A percentile compares a stretch with the other conserved stretches of the same genome.
These are phyloP conservation scores for Microcebus jonahi DNA, from an alignment of 2,113 vertebrate species.

Conservation along the genomic window DNA sequence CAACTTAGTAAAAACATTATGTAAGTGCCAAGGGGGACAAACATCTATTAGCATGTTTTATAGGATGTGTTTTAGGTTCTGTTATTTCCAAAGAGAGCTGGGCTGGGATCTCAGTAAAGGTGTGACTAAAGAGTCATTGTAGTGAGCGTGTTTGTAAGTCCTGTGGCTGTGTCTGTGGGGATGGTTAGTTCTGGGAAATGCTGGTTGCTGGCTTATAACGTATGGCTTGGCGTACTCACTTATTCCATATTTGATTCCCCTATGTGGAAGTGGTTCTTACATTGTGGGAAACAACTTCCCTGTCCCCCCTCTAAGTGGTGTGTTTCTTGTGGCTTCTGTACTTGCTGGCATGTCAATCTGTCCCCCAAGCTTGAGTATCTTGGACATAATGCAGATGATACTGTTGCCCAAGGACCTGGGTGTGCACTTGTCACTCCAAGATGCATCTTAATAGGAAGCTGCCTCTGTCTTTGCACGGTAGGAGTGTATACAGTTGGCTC, in stretches of 20 bases:
- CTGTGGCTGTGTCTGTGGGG: slow-evolving; percentile 66
- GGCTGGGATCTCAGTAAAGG: slow-evolving; percentile 5
- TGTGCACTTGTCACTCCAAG: slow-evolving; percentile 31
- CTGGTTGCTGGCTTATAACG: slow-evolving; percentile 68
- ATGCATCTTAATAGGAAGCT: slow-evolving; percentile 11
- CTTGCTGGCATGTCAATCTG: slow-evolving; percentile 67
- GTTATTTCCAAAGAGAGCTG: neutral
- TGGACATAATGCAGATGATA: slow-evolving; percentile 60
- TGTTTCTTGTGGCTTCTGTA: slow-evolving; percentile 75
- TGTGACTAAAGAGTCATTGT: neutral
- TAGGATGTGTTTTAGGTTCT: slow-evolving; percentile 29
- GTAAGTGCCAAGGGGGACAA: neutral
- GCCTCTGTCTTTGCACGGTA: neutral
- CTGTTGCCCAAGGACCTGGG: neutral
- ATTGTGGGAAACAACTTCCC: slow-evolving; percentile 38
- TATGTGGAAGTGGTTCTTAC: slow-evolving; percentile 56
- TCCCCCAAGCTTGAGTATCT: slow-evolving; percentile 47
- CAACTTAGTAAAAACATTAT: slow-evolving; percentile 34
- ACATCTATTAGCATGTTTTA: neutral
- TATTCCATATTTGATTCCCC: slow-evolving; percentile 51
- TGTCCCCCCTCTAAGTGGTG: slow-evolving; percentile 50
- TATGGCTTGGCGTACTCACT: slow-evolving; percentile 78
- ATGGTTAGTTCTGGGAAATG: slow-evolving; percentile 62
- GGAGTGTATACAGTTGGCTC: neutral
- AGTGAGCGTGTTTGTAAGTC: slow-evolving; percentile 55